Evolutionary conservation across 2,888 invertebrate species (phyloP).

Genomic region (Holacanthella duospinosa): DNA sequence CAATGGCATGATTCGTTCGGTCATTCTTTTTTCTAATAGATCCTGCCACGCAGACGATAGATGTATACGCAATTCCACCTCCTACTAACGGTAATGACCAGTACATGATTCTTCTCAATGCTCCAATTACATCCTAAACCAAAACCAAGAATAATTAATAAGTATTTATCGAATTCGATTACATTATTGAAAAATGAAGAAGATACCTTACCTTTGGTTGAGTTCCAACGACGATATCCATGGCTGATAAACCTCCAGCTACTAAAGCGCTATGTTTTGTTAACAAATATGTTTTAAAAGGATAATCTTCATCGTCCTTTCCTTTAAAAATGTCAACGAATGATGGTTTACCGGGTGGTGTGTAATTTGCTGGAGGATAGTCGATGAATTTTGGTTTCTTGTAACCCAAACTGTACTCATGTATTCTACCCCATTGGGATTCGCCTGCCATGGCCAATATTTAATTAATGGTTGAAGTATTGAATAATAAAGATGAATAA

Average conservation of each 20-base stretch:
- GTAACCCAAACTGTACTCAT: not conserved
- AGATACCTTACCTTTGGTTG: conserved; percentile 13
- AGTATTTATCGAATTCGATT: not conserved
- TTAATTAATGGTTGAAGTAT: not conserved
- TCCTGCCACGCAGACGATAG: conserved; percentile 9
- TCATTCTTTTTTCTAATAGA: conserved; percentile 21
- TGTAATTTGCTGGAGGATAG: not conserved
- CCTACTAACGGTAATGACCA: conserved; percentile 25
- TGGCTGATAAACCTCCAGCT: conserved; percentile 2
- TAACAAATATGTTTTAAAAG: conserved; percentile 20
- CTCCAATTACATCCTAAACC: conserved; percentile 13
- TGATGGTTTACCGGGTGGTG: not conserved
- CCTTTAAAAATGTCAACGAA: conserved; percentile 18
- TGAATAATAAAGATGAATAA: not conserved
- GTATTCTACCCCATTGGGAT: too few relatives aligned
- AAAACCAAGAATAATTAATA: conserved; percentile 4
- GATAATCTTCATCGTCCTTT: conserved; percentile 23
- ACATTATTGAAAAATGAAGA: not conserved
- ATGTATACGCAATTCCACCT: conserved; percentile 23
- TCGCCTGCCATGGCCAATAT: too few relatives aligned
- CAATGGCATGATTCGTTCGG: conserved; percentile 21
- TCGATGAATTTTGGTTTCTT: not conserved
- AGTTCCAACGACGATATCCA: conserved; percentile 16
- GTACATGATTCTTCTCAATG: conserved; percentile 14
- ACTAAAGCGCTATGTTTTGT: conserved; percentile 14